phyloP scores from a whole-genome alignment of 2,797 vertebrate species.

The Dermochelys coriacea region DNA sequence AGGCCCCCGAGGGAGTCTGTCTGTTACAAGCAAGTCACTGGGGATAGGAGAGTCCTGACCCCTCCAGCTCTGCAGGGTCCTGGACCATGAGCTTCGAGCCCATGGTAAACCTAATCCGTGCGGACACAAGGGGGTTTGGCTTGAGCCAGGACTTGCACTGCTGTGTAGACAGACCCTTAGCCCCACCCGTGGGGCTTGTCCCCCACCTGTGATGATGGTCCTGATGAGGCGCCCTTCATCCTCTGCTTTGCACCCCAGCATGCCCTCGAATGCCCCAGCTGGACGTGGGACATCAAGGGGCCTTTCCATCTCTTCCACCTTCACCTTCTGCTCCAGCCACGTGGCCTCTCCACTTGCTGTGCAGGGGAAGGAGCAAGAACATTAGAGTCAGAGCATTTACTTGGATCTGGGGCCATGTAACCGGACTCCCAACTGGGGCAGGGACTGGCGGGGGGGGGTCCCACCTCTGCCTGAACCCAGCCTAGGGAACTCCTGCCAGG shows the following conservation, averaged over 20 bases:
- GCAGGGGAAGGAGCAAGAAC: background rate
- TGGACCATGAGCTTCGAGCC: too few relatives aligned
- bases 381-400: background rate
- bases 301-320: slow-evolving; percentile 37
- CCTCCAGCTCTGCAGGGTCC: background rate
- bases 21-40: background rate
- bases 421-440: background rate
- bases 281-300: background rate
- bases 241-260: slow-evolving; percentile 83
- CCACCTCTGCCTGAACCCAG: background rate
- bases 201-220: slow-evolving; percentile 85
- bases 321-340: background rate
- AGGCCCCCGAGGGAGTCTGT: too few relatives aligned
- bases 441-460: background rate
- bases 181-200: background rate
- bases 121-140: background rate
- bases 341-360: background rate
- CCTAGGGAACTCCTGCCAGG: background rate
- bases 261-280: slow-evolving; percentile 66
- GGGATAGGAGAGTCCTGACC: background rate
- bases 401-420: background rate
- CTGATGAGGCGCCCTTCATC: slow-evolving; percentile 85
- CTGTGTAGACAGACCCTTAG: accelerated
- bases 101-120: background rate
- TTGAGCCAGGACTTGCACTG: background rate